Conservation (phyloP, 2,113 vertebrate genomes). For the Trinectes maculatus region DNA sequence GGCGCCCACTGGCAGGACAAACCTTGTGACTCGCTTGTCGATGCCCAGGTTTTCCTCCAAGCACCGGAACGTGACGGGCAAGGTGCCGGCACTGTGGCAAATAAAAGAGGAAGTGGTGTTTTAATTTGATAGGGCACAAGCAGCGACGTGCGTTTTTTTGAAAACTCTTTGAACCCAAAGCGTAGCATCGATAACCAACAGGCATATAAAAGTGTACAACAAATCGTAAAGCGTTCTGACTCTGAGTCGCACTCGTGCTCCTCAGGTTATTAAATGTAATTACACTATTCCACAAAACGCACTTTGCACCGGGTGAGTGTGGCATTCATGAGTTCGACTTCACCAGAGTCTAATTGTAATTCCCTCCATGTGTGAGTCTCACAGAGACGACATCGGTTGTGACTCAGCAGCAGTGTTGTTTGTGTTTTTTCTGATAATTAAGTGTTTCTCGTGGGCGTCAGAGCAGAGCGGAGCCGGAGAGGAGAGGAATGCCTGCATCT, state of each 20-base stretch:
- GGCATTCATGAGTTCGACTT: background rate
- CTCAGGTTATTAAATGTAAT: constrained; percentile 16
- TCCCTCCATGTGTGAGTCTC: constrained; percentile 4
- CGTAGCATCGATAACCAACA: too few species aligned
- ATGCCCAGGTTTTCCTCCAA: constrained; percentile 97
- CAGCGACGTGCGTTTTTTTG: too few species aligned
- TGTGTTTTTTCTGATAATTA: constrained; percentile 30
- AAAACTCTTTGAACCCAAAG: background rate
- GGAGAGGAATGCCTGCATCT: constrained; percentile 13
- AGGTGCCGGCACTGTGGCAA: constrained; percentile 88
- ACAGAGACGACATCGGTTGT: background rate
- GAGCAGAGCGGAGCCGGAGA: background rate
- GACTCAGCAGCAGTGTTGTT: constrained; percentile 32
- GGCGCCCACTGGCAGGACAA: constrained; percentile 97
- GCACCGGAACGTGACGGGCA: constrained; percentile 97
- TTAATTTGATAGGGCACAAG: background rate
- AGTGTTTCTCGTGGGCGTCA: constrained; percentile 7
- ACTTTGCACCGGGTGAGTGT: background rate
- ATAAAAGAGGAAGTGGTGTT: background rate
- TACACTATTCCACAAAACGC: background rate
- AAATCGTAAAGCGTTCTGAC: too few species aligned
- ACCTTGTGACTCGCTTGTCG: constrained; percentile 96
- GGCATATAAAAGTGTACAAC: too few species aligned
- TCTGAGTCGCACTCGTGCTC: too few species aligned
- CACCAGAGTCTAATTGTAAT: constrained; percentile 4